Evolutionary conservation across 2,888 invertebrate species (phyloP), one percentile per base, ranked within the genome.

Genomic region (Pherbina coryleti): DNA sequence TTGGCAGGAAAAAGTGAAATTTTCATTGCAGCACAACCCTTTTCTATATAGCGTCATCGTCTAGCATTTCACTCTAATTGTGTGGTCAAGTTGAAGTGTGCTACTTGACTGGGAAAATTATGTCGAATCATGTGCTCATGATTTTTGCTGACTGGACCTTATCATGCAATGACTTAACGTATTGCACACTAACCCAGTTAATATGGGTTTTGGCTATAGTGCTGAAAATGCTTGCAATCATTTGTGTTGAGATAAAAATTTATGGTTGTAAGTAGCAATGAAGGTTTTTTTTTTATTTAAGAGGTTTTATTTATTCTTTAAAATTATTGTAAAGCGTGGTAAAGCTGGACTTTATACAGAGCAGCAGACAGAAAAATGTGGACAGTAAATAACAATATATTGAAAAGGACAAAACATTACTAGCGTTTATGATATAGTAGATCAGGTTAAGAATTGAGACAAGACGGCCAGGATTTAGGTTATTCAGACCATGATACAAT

Each of bases 61-160:
- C 11, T 19, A 49, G 51, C 49, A 69, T 22, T 51, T 22, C 14
- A 51, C 69, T 69, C 49, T 69, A 51, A 69, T 22, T 22, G 44
- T 51, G 69, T 28, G 69, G 69, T 51, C 69, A 49, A 69, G 14
- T 69, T 51, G 49, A 49, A 69, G 69, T 19, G 51, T 69, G 49
- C 25, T 3, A 19, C 11, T 17, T 49, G 69, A 17, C 17, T 37
- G 5, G 4, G 3, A 44, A 67, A 37, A 19, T 37, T 9, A 67
- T 44, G 67, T 44, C 67, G 37, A 67, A 44, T 44, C 34, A 44
- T 44, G 9, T 8, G 9, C 67, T 44, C n/a, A 44, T 8, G 37
- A 62, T 28, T 64, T 31, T 17, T 28, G 64, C 64, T 31, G 31
- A 64, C 31, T 31, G 8, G 34, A 31, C 64, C 0, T 4, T 19